Evolutionary conservation across 2,888 invertebrate genomes (phyloP).

Genomic region (Hybos culiciformis): DNA sequence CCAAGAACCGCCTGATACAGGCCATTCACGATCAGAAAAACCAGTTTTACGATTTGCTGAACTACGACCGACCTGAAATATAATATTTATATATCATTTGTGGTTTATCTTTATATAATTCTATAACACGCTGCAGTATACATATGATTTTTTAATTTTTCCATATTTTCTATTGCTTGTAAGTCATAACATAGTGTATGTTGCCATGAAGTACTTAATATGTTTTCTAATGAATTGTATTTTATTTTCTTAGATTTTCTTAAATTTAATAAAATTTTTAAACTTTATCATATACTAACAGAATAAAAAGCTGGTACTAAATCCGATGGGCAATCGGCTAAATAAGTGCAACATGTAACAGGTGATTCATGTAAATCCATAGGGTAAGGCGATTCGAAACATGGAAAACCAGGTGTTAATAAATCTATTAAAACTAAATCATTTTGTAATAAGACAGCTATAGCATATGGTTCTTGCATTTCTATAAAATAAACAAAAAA

Average conservation of each 20-base stretch:
- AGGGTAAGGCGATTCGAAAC: constrained; percentile 98
- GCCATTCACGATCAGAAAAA: constrained; percentile 91
- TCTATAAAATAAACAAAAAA: constrained; percentile 44
- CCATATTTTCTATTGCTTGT: no score
- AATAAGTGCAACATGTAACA: constrained; percentile 91
- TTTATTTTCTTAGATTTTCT: background rate
- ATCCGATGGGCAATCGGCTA: constrained; percentile 96
- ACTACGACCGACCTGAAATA: constrained; percentile 62
- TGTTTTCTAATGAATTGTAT: no score
- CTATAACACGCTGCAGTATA: no score
- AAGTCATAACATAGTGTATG: no score
- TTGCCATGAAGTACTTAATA: no score
- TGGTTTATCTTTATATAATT: no score
- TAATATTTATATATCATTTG: no score
- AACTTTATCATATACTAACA: constrained; percentile 31
- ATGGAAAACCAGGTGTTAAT: constrained; percentile 88
- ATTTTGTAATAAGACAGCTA: constrained; percentile 93
- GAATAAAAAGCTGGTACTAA: constrained; percentile 96
- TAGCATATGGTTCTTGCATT: constrained; percentile 94
- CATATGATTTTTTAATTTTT: no score
- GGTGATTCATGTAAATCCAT: constrained; percentile 99
- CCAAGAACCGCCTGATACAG: constrained; percentile 93
- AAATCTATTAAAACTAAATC: constrained; percentile 97
- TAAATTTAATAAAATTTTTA: no score
- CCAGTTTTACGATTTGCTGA: constrained; percentile 60